A percentile compares a stretch with the other conserved stretches of the same genome.
phyloP scores from a whole-genome alignment of 2,888 invertebrate genomes.

The Chrysodeixis includens region DNA sequence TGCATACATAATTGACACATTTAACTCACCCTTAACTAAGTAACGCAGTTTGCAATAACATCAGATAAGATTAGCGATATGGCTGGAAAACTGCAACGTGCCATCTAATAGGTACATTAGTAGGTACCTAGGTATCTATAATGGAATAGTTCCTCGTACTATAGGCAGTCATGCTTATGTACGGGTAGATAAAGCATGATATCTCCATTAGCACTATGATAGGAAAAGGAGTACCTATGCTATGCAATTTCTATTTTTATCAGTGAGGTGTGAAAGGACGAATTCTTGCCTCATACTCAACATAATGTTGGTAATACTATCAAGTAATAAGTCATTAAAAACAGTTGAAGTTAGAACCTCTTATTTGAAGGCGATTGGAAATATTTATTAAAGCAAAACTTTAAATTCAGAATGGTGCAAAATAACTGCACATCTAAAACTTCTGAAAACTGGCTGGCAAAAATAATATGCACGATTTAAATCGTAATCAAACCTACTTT shows the following conservation, averaged over 20 bases:
- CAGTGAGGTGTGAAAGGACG: constrained; percentile 31
- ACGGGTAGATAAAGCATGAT: constrained; percentile 40
- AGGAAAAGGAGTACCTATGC: constrained; percentile 28
- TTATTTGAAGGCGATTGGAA: too few species aligned
- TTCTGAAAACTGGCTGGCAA: too few species aligned
- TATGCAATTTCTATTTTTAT: constrained; percentile 45
- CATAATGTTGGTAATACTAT: too few species aligned
- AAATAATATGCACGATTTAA: too few species aligned
- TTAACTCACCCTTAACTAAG: constrained; percentile 44
- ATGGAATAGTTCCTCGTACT: constrained; percentile 15
- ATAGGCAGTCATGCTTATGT: constrained; percentile 18
- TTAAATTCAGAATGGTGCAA: too few species aligned
- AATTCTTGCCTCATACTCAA: constrained; percentile 14
- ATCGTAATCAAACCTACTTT: too few species aligned
- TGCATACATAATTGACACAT: constrained; percentile 24
- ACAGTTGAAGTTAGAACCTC: too few species aligned
- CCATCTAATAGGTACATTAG: constrained; percentile 18
- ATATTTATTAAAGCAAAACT: too few species aligned
- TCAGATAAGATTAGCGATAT: constrained; percentile 53
- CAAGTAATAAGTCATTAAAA: too few species aligned
- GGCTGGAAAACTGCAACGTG: constrained; percentile 44
- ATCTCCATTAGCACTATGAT: constrained; percentile 42
- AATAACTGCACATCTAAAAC: too few species aligned
- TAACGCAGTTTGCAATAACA: constrained; percentile 49
- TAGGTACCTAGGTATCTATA: constrained; percentile 20